phyloP scores from a whole-genome alignment of 2,888 invertebrate species.

The Ichneumon xanthorius region DNA sequence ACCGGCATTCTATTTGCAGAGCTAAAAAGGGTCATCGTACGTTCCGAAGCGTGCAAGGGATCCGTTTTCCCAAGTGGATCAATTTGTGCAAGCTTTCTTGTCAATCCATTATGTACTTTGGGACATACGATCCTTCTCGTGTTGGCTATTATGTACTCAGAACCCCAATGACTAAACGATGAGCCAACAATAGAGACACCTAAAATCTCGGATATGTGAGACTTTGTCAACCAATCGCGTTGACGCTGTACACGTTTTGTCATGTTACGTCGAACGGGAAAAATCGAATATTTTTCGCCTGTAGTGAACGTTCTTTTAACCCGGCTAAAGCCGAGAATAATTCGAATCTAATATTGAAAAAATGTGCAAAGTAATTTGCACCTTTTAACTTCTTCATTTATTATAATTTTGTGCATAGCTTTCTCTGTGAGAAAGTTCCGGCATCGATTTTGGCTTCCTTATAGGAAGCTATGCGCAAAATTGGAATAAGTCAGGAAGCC shows the following conservation, averaged over 20 bases:
- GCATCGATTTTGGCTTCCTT: too few species aligned
- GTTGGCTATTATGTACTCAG: background rate
- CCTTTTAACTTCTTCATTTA: too few species aligned
- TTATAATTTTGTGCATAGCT: too few species aligned
- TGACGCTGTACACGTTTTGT: too few species aligned
- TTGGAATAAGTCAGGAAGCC: too few species aligned
- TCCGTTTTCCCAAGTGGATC: constrained; percentile 4
- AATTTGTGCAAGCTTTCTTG: constrained; percentile 12
- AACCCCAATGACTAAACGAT: background rate
- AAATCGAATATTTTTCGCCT: background rate
- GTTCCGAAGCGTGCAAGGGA: constrained; percentile 14
- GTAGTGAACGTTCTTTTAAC: background rate
- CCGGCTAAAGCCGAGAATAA: too few species aligned
- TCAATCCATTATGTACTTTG: constrained; percentile 9
- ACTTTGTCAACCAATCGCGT: background rate
- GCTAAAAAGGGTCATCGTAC: constrained; percentile 37
- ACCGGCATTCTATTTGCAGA: constrained; percentile 26
- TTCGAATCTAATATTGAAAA: background rate
- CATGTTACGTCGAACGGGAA: background rate
- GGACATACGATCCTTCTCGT: constrained; percentile 9
- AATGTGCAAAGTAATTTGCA: too few species aligned
- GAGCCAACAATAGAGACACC: background rate
- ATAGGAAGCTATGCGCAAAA: too few species aligned
- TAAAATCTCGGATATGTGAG: background rate
- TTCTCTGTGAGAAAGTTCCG: too few species aligned